Conservation (phyloP, 2,888 invertebrate genomes). For the Cartodere bifasciata region DNA sequence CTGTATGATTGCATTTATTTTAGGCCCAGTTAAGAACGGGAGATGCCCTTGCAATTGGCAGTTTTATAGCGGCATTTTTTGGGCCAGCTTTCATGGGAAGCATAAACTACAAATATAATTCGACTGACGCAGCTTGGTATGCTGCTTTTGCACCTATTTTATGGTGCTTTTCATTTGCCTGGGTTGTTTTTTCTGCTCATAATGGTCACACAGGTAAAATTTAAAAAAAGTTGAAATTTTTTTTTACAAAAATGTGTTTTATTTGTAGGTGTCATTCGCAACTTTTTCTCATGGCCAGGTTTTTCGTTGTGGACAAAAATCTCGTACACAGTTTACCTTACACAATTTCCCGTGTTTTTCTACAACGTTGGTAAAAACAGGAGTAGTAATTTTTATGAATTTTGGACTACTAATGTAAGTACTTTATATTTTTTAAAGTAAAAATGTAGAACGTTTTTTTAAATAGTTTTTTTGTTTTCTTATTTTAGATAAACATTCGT, state of each 20-base stretch:
- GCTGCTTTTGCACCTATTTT: constrained; percentile 57
- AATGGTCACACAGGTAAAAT: constrained; percentile 46
- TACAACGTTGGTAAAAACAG: constrained; percentile 52
- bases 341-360: constrained; percentile 60
- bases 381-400: constrained; percentile 43
- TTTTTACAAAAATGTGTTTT: constrained; percentile 4
- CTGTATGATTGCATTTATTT: constrained; percentile 18
- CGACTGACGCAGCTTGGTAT: constrained; percentile 51
- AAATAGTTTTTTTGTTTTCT: constrained; percentile 12
- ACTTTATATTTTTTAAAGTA: constrained; percentile 1
- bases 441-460: constrained; percentile 7
- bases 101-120: constrained; percentile 46
- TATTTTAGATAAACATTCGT: constrained; percentile 45
- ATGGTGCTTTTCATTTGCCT: constrained; percentile 54
- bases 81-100: constrained; percentile 53
- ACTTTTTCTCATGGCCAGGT: constrained; percentile 44
- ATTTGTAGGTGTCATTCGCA: constrained; percentile 40
- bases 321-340: constrained; percentile 57
- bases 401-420: constrained; percentile 44
- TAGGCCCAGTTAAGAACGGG: constrained; percentile 41
- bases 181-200: constrained; percentile 52
- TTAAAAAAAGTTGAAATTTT: no score
- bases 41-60: constrained; percentile 40
- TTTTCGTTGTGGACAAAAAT: constrained; percentile 53
- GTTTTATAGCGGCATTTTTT: constrained; percentile 42